A percentile compares a stretch with the other conserved stretches of the same genome.
These are phyloP conservation scores for Stegodyphus dumicola DNA, from an alignment of 1,140 invertebrate species.

Conservation along the genomic window DNA sequence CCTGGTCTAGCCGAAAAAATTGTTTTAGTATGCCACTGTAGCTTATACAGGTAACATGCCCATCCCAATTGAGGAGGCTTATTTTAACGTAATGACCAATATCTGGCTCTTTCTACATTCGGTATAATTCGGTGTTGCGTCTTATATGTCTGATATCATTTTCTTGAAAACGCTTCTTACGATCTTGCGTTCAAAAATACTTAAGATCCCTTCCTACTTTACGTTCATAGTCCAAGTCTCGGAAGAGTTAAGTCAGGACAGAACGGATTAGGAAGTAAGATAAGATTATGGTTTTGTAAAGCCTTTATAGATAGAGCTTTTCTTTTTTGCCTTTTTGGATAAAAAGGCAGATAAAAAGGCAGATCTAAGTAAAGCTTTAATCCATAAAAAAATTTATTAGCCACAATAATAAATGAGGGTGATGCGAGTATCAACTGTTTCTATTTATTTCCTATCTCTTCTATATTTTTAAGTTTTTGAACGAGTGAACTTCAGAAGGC, in stretches of 20 bases:
- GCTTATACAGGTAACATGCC: background rate
- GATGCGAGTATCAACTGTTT: no score
- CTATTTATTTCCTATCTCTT: no score
- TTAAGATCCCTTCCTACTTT: background rate
- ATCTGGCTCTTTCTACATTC: background rate
- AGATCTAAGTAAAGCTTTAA: no score
- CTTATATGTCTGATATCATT: background rate
- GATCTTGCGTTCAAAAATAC: background rate
- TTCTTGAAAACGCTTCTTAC: background rate
- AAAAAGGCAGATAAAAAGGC: no score
- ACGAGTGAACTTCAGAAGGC: no score
- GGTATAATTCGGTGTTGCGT: background rate
- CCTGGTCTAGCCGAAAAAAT: background rate
- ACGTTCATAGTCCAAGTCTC: background rate
- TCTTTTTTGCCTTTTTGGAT: no score
- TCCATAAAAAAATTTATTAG: no score
- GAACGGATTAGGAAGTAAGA: background rate
- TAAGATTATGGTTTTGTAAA: no score
- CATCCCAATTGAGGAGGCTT: background rate
- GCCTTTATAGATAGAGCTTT: no score
- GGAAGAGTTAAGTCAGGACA: background rate
- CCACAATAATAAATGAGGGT: no score
- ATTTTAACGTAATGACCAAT: background rate
- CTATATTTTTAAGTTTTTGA: no score
- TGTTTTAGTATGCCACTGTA: background rate